These are phyloP conservation scores for Indri indri DNA, from an alignment of 2,113 vertebrate species.

Conservation along the genomic window DNA sequence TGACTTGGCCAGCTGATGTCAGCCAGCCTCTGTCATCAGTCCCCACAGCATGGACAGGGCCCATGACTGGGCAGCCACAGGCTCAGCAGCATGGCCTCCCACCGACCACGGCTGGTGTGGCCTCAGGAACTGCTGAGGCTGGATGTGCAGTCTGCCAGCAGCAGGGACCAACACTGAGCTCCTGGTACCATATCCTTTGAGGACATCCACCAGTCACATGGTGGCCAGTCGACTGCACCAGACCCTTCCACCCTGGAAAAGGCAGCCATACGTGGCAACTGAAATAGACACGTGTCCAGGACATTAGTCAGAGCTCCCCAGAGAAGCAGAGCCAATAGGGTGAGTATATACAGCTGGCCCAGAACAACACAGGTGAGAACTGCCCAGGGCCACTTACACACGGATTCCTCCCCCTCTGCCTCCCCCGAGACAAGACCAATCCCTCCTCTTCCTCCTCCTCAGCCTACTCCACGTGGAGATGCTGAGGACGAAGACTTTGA, in stretches of 20 bases:
- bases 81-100: background rate
- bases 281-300: accelerated
- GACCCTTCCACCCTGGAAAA: background rate
- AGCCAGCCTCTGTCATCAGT: background rate
- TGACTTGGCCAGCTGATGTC: background rate
- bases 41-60: background rate
- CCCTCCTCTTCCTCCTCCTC: background rate
- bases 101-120: background rate
- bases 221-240: accelerated
- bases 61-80: background rate
- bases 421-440: background rate
- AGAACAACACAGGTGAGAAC: background rate
- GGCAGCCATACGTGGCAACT: background rate
- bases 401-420: background rate
- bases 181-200: accelerated
- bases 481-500: background rate
- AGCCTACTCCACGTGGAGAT: background rate
- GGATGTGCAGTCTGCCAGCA: background rate
- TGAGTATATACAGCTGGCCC: accelerated
- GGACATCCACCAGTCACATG: background rate
- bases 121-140: background rate
- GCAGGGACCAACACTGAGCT: background rate
- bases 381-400: background rate
- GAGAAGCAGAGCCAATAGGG: accelerated
- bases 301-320: background rate